Base-by-base conservation (phyloP, 1,140 invertebrate genomes). In the Olivierus martensii region DNA sequence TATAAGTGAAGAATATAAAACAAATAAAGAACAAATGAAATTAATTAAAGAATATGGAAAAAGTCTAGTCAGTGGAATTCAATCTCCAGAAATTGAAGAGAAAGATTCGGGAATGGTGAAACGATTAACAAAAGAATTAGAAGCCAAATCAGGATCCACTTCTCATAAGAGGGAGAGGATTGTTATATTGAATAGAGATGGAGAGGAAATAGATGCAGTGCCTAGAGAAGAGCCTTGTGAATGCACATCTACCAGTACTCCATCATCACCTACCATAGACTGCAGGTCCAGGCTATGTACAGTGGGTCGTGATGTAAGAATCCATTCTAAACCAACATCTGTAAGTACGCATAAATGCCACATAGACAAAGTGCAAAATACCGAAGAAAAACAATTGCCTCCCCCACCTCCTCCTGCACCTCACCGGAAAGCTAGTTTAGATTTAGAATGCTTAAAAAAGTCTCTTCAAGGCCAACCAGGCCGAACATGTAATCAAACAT, bases 81-180 rank as follows among this genome's bases (percentile, higher is more conserved):
- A 55, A 35, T 56, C 58, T 9, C 50, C 52, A n/a, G 50, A 46
- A 45, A 49, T 46, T 18, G 54, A 58, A 22, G 47, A 51, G 22
- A 54, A 51, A 48, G 52, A 46, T 34, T 72, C 74, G 4, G 81
- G 82, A 10, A 79, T 80, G 58, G 85, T 89, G 17, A 79, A 80
- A 73, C 84, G 81, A 71, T 75, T 86, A 51, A 87, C 86, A 68
- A 83, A 83, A 66, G 84, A 86, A 64, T 86, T 88, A 65, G 84
- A 88, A 70, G 83, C 83, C 9, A 85, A 85, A 63, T 81, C 78
- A 4, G 76, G 68, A 48, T 56, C 42, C 2, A 44, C 22, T n/a
- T 34, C 9, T 3, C 7, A 18, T n/a, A 37, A 45, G 21, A 50
- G 19, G 17, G 43, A 47, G 14, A 34, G 34, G 44, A 50, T 28